phyloP scores from a whole-genome alignment of 2,797 vertebrate species.

The Takifugu rubripes region DNA sequence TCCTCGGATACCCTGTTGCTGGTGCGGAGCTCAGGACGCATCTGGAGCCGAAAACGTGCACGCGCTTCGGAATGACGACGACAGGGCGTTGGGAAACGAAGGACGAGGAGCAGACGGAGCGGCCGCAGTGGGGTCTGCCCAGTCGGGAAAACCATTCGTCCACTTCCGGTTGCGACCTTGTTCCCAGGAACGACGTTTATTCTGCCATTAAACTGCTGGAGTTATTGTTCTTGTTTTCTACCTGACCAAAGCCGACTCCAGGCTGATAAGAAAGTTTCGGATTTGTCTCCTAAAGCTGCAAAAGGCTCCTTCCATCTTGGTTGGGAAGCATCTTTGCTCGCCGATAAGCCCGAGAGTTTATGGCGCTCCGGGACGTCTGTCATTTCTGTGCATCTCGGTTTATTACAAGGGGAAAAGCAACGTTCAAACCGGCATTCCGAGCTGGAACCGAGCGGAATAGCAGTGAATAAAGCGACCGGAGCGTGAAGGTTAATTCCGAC shows the following conservation, averaged over 20 bases:
- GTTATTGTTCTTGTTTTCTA: conserved; percentile 23
- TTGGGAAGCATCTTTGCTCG: conserved; percentile 45
- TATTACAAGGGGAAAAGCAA: conserved; percentile 1
- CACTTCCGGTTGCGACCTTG: background rate
- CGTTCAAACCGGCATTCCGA: conserved; percentile 3
- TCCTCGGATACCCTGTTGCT: conserved; percentile 50
- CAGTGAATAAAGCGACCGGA: background rate
- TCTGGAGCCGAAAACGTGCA: background rate
- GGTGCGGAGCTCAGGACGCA: conserved; percentile 21
- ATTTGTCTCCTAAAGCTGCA: conserved; percentile 33
- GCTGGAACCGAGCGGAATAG: background rate
- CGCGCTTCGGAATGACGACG: too few relatives aligned
- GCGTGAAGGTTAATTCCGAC: conserved; percentile 9
- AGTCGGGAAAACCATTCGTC: background rate
- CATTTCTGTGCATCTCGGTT: conserved; percentile 13
- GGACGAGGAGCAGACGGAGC: too few relatives aligned
- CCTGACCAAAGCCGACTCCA: conserved; percentile 32
- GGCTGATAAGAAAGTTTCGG: conserved; percentile 39
- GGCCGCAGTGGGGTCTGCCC: too few relatives aligned
- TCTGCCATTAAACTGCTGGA: conserved; percentile 9
- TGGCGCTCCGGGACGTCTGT: conserved; percentile 36
- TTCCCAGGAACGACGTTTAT: background rate
- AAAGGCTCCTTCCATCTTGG: conserved; percentile 59
- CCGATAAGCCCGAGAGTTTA: conserved; percentile 57
- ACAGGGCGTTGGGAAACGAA: too few relatives aligned